Percentiles rank a stretch among this genome's conserved stretches.
phyloP scores from a whole-genome alignment of 2,888 invertebrate genomes.

The Chymomyza procnemis region DNA sequence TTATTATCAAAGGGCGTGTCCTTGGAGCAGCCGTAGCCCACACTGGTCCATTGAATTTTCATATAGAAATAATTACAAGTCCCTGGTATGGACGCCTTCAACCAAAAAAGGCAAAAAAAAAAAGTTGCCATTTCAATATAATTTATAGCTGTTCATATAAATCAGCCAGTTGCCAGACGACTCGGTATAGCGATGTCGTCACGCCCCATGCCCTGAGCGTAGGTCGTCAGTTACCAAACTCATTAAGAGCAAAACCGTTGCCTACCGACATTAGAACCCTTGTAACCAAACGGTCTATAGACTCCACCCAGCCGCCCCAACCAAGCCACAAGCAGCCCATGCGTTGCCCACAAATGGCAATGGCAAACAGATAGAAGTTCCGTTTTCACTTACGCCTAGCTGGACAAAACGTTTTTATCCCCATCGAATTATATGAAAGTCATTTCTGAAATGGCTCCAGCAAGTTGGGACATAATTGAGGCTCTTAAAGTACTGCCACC shows the following conservation, averaged over 20 bases:
- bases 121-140: conserved; percentile 58
- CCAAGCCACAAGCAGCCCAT: neutral
- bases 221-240: conserved; percentile 30
- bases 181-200: conserved; percentile 6
- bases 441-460: neutral
- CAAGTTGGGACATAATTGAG: neutral
- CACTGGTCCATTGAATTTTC: conserved; percentile 22
- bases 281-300: neutral
- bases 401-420: neutral
- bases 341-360: neutral
- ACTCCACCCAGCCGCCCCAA: no score
- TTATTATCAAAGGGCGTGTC: conserved; percentile 52
- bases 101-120: conserved; percentile 26
- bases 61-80: conserved; percentile 54
- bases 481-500: neutral
- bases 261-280: conserved; percentile 23
- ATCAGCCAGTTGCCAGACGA: conserved; percentile 50
- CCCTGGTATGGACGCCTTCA: conserved; percentile 16
- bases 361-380: neutral
- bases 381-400: neutral
- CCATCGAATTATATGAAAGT: neutral
- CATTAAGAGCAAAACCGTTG: conserved; percentile 49
- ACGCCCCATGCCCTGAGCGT: neutral
- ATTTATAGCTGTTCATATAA: conserved; percentile 59
- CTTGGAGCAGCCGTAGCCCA: neutral